Evolutionary conservation across 2,113 vertebrate species (phyloP).

Genomic region (Taxidea taxus): DNA sequence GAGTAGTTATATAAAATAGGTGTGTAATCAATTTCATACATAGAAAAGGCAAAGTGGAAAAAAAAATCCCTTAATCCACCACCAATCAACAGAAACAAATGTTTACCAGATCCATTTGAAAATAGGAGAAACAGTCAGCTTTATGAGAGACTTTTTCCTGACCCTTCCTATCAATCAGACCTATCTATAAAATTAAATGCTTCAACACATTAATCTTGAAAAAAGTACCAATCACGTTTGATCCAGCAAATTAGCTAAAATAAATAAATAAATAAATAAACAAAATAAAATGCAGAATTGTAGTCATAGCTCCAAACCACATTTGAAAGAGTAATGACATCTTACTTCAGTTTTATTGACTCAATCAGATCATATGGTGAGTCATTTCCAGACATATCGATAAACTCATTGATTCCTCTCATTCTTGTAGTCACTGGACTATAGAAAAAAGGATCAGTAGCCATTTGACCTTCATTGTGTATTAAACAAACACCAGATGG

Average conservation of each 20-base stretch:
- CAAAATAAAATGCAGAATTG: not conserved
- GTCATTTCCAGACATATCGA: slow-evolving; percentile 87
- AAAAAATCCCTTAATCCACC: not conserved
- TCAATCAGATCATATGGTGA: slow-evolving; percentile 87
- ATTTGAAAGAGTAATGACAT: slow-evolving; percentile 80
- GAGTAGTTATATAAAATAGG: slow-evolving; percentile 63
- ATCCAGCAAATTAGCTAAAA: slow-evolving; percentile 12
- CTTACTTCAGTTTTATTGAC: slow-evolving; percentile 85
- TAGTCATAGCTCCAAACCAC: slow-evolving; percentile 44
- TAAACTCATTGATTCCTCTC: slow-evolving; percentile 89
- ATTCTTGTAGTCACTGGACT: slow-evolving; percentile 88
- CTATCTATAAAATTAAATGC: slow-evolving; percentile 10
- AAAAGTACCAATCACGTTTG: not conserved
- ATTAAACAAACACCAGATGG: slow-evolving; percentile 97
- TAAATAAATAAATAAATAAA: not conserved
- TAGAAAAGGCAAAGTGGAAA: slow-evolving; percentile 39
- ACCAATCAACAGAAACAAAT: slow-evolving; percentile 25
- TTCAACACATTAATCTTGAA: slow-evolving; percentile 34
- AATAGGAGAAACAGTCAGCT: not conserved
- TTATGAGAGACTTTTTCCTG: not conserved
- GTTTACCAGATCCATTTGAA: slow-evolving; percentile 37
- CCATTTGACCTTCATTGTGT: slow-evolving; percentile 93
- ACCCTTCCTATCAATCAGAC: not conserved
- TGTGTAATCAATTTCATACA: slow-evolving; percentile 35
- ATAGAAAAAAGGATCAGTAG: slow-evolving; percentile 89